A percentile compares a stretch with the other conserved stretches of the same genome.
phyloP scores from a whole-genome alignment of 1,140 invertebrate genomes.

The Onthophagus taurus region DNA sequence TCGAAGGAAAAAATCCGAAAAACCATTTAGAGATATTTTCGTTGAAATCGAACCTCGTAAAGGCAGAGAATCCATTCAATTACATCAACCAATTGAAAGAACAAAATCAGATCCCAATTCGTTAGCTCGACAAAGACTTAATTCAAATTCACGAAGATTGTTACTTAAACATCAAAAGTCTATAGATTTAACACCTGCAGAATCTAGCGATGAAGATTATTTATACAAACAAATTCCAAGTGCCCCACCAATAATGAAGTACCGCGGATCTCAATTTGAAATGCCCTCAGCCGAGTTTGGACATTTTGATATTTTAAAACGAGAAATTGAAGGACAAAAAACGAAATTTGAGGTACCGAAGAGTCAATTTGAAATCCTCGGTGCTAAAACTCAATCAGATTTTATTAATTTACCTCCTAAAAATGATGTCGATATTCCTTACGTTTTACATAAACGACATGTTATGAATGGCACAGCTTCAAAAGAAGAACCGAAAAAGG shows the following conservation, averaged over 20 bases:
- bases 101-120: constrained; percentile 78
- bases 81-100: constrained; percentile 63
- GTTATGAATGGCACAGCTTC: constrained; percentile 73
- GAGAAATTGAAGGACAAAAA: constrained; percentile 36
- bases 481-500: constrained; percentile 22
- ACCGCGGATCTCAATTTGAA: constrained; percentile 35
- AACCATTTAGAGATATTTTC: constrained; percentile 31
- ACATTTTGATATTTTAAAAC: constrained; percentile 54
- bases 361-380: constrained; percentile 38
- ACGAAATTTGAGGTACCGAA: constrained; percentile 48
- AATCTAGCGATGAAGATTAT: constrained; percentile 70
- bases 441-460: constrained; percentile 70
- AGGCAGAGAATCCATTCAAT: constrained; percentile 27
- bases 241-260: constrained; percentile 53
- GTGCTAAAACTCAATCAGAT: constrained; percentile 36
- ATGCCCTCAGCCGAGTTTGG: constrained; percentile 47
- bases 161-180: constrained; percentile 79
- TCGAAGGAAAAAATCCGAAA: constrained; percentile 20
- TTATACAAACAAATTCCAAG: constrained; percentile 61
- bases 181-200: constrained; percentile 71
- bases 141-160: constrained; percentile 58
- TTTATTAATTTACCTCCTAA: constrained; percentile 40
- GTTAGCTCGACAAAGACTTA: constrained; percentile 55
- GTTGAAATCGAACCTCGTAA: constrained; percentile 35
- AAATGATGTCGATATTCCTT: constrained; percentile 63